Evolutionary conservation across 2,113 vertebrate genomes (phyloP), one percentile per base, ranked within the genome.

Genomic region (Sinocyclocheilus anshuiensis): DNA sequence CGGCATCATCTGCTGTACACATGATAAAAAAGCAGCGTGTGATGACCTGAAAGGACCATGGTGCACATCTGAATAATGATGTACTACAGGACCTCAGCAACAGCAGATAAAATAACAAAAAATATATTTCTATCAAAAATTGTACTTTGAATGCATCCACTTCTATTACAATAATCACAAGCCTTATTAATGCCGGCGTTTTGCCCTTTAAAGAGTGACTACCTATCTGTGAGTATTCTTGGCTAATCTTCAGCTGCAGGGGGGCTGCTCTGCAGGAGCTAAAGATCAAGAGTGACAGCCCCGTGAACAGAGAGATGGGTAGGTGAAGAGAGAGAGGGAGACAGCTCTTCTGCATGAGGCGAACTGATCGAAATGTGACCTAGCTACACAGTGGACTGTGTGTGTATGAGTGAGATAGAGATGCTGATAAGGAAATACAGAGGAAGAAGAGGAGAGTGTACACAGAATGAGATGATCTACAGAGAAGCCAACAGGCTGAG

Each of bases 381-480:
- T 55, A 84, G 81, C 81, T 84, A 59, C 69, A 22, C 81, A 84
- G 81, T 74, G 71, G 80, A 76, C 67, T 81, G 77, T 69, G 65
- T 12, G 24, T 16, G 86, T 16, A 84, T 61, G 39, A 50, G 59
- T 81, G 71, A 76, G 84, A 77, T 63, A 85, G 80, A 86, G 72
- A 83, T 45, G 84, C 81, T 13, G 72, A 91, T 90, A 53, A 86
- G 83, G 88, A 88, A 87, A 88, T 83, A 89, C 87, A 59, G 67
- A 90, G 91, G 88, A 67, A 75, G 48, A 77, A 78, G 61, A 87
- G 61, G 84, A 88, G 88, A 90, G 42, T 81, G 48, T 50, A 91
- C 87, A 77, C 81, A 89, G 88, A 86, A 55, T 78, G 88, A 84
- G 10, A 39, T 72, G 61, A 81, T 81, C 12, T 48, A 65, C 18